A percentile compares a stretch with the other conserved stretches of the same genome.
Conservation (phyloP, 2,113 vertebrate species). For the Rutilus rutilus region DNA sequence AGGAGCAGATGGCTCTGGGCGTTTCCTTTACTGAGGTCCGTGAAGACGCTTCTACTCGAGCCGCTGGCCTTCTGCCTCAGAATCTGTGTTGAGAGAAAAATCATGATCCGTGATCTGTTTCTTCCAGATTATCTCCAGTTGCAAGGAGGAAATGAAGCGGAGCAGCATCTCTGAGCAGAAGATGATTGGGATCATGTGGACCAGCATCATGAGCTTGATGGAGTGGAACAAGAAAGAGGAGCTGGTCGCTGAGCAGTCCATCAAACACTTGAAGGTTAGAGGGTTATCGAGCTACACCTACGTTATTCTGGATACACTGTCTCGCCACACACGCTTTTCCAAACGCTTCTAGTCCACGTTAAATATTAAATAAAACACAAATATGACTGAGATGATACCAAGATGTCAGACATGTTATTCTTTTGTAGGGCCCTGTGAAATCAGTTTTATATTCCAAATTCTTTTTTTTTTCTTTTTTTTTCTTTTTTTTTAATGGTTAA, state of each 20-base stretch:
- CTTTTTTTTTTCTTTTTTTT: no score
- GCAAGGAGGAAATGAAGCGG: constrained; percentile 97
- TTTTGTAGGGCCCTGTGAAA: no score
- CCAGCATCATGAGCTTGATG: constrained; percentile 93
- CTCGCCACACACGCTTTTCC: no score
- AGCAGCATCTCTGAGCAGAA: constrained; percentile 91
- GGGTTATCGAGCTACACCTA: not conserved
- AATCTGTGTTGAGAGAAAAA: no score
- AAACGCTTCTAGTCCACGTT: fast-evolving
- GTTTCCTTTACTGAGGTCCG: constrained; percentile 92
- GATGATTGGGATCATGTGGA: constrained; percentile 93
- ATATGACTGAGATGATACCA: fast-evolving
- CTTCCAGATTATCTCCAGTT: constrained; percentile 86
- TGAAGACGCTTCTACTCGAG: not conserved
- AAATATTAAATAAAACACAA: no score
- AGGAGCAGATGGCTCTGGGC: constrained; percentile 93
- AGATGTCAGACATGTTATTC: no score
- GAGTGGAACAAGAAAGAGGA: constrained; percentile 99
- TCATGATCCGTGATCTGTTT: not conserved
- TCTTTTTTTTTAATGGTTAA: no score
- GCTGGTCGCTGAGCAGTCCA: constrained; percentile 98
- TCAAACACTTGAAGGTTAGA: constrained; percentile 89
- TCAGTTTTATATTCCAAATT: no score
- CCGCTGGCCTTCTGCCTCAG: no score
- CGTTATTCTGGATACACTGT: no score